Base-by-base conservation (phyloP, 2,888 invertebrate species). In the Himalopsyche tibetana region DNA sequence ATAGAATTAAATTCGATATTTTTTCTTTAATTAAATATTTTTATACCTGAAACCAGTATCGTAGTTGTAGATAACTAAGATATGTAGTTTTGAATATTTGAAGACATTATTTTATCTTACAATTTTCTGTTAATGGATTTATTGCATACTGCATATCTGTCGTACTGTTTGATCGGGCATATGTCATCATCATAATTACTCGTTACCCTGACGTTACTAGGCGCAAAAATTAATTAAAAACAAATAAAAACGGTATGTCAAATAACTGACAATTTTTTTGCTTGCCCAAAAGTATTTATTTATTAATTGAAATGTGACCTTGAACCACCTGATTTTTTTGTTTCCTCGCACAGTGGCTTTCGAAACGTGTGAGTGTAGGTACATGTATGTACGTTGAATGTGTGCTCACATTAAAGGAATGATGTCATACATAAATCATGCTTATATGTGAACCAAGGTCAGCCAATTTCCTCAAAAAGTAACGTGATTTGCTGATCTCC, bases 401-500 rank as follows among this genome's bases (percentile, higher is more conserved):
- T 74, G 74, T 74, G 74, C 74, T 38, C 74, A 74, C 74, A 74
- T 74, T 12, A 38, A 63, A 38, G 38, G 74, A 74, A 84, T 84
- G 83, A 84, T 84, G 83, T 84, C 83, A 84, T 84, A 17, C 83
- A 84, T 84, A 84, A 74, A 84, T 84, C 83, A 84, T 74, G 74
- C 36, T 74, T 74, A 74, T 74, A 74, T 74, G 74, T 74, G 74
- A 74, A 74, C 19, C 74, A 74, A 74, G 74, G 74, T 74, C 74
- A 74, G 74, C 74, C 28, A 74, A 74, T 74, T 74, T 74, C 74
- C 74, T 74, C 74, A 74, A 74, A 38, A 74, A 74, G 36, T 74
- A 74, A 74, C 74, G 28, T 36, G 74, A 74, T 36, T 51, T 74
- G 74, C 74, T 74, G 28, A 74, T 74, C 74, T 74, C 74, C 74